Evolutionary conservation across 2,113 vertebrate species (phyloP), one percentile per base, ranked within the genome.

Genomic region (Phalacrocorax pelagicus): DNA sequence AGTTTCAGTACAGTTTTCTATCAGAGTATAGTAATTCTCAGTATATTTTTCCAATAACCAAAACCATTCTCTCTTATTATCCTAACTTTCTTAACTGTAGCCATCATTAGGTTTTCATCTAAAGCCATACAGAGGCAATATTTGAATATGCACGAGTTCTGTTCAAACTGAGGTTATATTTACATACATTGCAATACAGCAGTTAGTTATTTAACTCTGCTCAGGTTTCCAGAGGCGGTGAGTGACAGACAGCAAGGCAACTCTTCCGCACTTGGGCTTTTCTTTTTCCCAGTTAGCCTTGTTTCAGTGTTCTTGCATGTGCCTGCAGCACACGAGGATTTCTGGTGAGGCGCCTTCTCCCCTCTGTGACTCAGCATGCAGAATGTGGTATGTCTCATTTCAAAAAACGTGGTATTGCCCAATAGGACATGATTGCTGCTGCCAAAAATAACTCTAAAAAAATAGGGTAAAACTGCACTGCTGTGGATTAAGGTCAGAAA

Each of bases 401-500:
- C 46, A 88, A 86, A 77, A 86, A 92, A 77, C 58, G 34, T 5
- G 10, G 52, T 49, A 65, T 46, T 77, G 71, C 54, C 82, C 87
- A 63, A 55, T 1, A 77, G 78, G 81, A 73, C 23, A 14, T 13
- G 12, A 46, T 34, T 46, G 47, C 81, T 78, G 30, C 81, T 94
- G 47, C 80, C 88, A 88, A 82, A 94, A 86, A 57, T 27, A 72
- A 34, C 59, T 81, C 54, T 30, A 24, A 82, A 74, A 75, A 96
- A 94, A 18, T 5, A 67, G 46, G 62, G 66, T 63, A 87, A 49
- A 70, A 24, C 54, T 47, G 12, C 59, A 29, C 55, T 32, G 34
- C 73, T 61, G 78, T 20, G 30, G 44, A 87, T 71, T 84, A 77
- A 89, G 83, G 86, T 94, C 84, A 93, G 91, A 94, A 96, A 85